These are phyloP conservation scores for Pseudonaja textilis DNA, from an alignment of 2,113 vertebrate species.

Conservation along the genomic window DNA sequence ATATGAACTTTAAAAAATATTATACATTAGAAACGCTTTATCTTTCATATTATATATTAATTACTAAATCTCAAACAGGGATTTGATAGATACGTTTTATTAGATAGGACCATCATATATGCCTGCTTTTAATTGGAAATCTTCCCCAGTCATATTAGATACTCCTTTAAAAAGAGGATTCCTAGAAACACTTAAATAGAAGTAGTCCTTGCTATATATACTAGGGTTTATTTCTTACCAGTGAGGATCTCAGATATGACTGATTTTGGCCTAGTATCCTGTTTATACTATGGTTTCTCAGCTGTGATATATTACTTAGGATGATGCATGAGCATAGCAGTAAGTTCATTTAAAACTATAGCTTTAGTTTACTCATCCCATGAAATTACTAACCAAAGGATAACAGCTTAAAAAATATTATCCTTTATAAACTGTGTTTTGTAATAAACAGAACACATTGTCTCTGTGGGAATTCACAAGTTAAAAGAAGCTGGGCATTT, in stretches of 20 bases:
- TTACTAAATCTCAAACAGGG: background rate
- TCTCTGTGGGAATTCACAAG: background rate
- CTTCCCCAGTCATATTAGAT: background rate
- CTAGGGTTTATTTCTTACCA: background rate
- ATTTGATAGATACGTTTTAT: background rate
- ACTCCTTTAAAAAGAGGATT: background rate
- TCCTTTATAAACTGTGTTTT: background rate
- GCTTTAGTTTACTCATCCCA: background rate
- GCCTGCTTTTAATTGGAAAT: background rate
- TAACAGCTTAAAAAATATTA: background rate
- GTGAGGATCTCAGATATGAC: background rate
- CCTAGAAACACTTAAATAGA: background rate
- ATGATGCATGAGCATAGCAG: background rate
- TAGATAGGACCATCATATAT: background rate
- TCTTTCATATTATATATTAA: background rate
- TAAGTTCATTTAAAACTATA: background rate
- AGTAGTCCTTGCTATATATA: too few species aligned
- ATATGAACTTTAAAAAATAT: background rate
- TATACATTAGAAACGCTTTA: background rate
- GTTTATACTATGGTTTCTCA: background rate
- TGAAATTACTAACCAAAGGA: background rate
- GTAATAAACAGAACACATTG: background rate
- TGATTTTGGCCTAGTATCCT: background rate
- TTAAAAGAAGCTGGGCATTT: background rate
- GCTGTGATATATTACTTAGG: background rate